Evolutionary conservation across 2,888 invertebrate genomes (phyloP).

Genomic region (Drosophila limbata): DNA sequence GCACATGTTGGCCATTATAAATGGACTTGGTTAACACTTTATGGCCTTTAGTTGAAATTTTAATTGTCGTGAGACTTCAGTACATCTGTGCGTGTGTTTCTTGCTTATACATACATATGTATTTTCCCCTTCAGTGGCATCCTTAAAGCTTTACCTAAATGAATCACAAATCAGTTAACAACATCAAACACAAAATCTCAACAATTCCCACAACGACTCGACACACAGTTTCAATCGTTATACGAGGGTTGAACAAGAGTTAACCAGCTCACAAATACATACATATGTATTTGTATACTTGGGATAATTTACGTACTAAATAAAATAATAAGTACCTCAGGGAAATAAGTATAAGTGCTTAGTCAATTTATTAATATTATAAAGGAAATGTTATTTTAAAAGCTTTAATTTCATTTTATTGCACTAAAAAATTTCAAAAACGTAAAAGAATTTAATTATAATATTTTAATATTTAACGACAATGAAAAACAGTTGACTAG

Average conservation of each 20-base stretch:
- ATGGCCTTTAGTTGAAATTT: slow-evolving; percentile 55
- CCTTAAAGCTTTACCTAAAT: not conserved
- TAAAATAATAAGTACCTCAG: too few species aligned
- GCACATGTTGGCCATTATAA: slow-evolving; percentile 44
- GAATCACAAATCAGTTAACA: slow-evolving; percentile 25
- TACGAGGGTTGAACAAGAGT: slow-evolving; percentile 4
- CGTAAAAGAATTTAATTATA: too few species aligned
- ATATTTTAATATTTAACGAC: too few species aligned
- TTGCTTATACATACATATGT: not conserved
- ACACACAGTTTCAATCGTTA: not conserved
- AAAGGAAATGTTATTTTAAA: too few species aligned
- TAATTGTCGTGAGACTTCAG: slow-evolving; percentile 48
- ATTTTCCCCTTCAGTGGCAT: not conserved
- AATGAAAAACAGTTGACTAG: too few species aligned
- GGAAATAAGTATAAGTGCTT: too few species aligned
- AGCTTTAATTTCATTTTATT: too few species aligned
- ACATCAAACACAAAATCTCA: slow-evolving; percentile 32
- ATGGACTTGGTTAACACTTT: slow-evolving; percentile 26
- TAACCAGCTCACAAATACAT: not conserved
- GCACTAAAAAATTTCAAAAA: too few species aligned
- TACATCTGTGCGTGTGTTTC: slow-evolving; percentile 54
- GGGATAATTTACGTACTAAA: too few species aligned
- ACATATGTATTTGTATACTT: too few species aligned
- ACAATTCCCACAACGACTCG: slow-evolving; percentile 29
- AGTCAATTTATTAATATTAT: too few species aligned